Percentiles rank a stretch among this genome's conserved stretches.
Evolutionary conservation across 2,797 vertebrate species (phyloP).

Genomic region (Sebastes vulpes): DNA sequence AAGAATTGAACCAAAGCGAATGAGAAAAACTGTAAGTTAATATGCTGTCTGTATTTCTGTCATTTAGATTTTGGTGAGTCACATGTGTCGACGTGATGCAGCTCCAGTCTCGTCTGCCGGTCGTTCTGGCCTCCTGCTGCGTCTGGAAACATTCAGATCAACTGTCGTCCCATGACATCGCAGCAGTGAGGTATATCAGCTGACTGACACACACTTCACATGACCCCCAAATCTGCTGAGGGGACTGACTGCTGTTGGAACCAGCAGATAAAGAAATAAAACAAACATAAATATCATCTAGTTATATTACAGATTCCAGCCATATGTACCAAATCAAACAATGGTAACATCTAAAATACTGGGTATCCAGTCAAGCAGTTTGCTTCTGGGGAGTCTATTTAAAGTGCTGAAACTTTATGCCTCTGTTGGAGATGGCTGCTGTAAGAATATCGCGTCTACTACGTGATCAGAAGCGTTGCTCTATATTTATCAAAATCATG

Average conservation of each 20-base stretch:
- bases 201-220: slow-evolving; percentile 66
- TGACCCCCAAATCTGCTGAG: slow-evolving; percentile 30
- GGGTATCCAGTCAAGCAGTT: slow-evolving; percentile 10
- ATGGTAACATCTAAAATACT: slow-evolving; percentile 5
- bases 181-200: slow-evolving; percentile 58
- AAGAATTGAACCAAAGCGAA: no score
- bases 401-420: slow-evolving; percentile 76
- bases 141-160: slow-evolving; percentile 45
- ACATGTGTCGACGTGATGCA: slow-evolving; percentile 36
- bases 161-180: slow-evolving; percentile 57
- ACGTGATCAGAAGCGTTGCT: slow-evolving; percentile 81
- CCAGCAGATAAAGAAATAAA: neutral
- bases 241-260: neutral
- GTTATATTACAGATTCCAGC: neutral
- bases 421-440: slow-evolving; percentile 66
- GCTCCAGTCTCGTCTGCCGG: neutral
- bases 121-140: slow-evolving; percentile 20
- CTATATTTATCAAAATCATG: slow-evolving; percentile 88
- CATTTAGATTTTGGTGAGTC: neutral
- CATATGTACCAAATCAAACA: neutral
- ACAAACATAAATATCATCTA: neutral
- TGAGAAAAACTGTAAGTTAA: neutral
- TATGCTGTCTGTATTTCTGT: neutral
- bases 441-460: slow-evolving; percentile 69
- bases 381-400: slow-evolving; percentile 72